Conservation (phyloP, 2,888 invertebrate species). For the Ormyrus pomaceus region DNA sequence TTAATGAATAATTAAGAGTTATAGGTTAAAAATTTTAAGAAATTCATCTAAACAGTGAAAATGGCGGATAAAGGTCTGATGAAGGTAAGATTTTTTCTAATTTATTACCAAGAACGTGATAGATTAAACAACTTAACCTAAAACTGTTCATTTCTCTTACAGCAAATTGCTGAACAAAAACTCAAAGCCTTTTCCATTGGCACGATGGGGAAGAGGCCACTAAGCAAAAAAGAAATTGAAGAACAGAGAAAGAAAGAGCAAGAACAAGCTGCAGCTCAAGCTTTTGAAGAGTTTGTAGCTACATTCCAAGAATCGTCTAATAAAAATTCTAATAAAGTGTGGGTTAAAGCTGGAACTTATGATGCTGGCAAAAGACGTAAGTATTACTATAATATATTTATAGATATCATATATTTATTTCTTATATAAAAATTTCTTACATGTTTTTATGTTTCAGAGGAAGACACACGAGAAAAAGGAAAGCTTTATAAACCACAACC, state of each 20-base stretch:
- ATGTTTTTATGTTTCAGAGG: slow-evolving; percentile 79
- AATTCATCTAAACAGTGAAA: slow-evolving; percentile 44
- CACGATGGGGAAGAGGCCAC: slow-evolving; percentile 83
- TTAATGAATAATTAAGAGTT: slow-evolving; percentile 3
- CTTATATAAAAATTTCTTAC: background rate
- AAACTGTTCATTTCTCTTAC: slow-evolving; percentile 4
- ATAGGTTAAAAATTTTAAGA: slow-evolving; percentile 5
- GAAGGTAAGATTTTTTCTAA: slow-evolving; percentile 65
- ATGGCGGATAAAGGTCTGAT: slow-evolving; percentile 74
- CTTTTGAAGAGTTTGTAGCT: slow-evolving; percentile 97
- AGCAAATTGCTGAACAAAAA: slow-evolving; percentile 84
- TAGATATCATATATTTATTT: background rate
- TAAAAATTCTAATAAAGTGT: slow-evolving; percentile 88
- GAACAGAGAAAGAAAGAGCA: slow-evolving; percentile 92
- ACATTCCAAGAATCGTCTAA: slow-evolving; percentile 94
- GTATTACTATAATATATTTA: slow-evolving; percentile 61
- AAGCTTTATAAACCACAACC: slow-evolving; percentile 95
- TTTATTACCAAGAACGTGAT: background rate
- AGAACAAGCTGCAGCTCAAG: slow-evolving; percentile 94
- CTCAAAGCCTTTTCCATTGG: slow-evolving; percentile 86
- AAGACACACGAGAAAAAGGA: slow-evolving; percentile 91
- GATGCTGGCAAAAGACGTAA: slow-evolving; percentile 95
- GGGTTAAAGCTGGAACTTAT: slow-evolving; percentile 98
- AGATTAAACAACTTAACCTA: slow-evolving; percentile 25
- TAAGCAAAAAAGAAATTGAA: slow-evolving; percentile 90